These are phyloP conservation scores for Chaenocephalus aceratus DNA, from an alignment of 2,113 vertebrate genomes.

Conservation along the genomic window DNA sequence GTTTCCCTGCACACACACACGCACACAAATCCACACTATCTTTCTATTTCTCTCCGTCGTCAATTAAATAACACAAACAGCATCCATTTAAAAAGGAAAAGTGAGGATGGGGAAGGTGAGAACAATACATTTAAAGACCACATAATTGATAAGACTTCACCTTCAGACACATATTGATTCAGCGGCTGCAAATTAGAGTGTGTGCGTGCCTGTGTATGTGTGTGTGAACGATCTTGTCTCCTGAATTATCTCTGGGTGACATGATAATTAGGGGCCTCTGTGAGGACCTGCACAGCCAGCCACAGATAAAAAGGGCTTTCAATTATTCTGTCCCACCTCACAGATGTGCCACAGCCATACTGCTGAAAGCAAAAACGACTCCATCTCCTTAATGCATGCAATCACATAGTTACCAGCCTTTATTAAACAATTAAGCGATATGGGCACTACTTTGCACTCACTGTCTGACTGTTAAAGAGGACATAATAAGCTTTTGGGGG, in stretches of 20 bases:
- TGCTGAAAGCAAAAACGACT: slow-evolving; percentile 27
- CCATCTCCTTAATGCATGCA: slow-evolving; percentile 18
- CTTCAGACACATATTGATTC: slow-evolving; percentile 58
- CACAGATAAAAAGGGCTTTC: slow-evolving; percentile 66
- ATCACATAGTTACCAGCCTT: slow-evolving; percentile 28
- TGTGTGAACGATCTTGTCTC: slow-evolving; percentile 26
- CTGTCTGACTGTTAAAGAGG: background rate
- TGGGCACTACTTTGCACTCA: slow-evolving; percentile 1
- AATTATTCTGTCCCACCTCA: slow-evolving; percentile 49
- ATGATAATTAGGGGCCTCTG: slow-evolving; percentile 60
- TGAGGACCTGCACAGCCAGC: slow-evolving; percentile 45
- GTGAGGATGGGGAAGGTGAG: background rate
- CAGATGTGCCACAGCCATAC: slow-evolving; percentile 1
- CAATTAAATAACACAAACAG: slow-evolving; percentile 1
- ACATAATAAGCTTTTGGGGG: no score
- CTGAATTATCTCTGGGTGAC: slow-evolving; percentile 62
- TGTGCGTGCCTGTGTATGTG: slow-evolving; percentile 2
- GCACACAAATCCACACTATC: background rate
- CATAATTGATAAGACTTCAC: slow-evolving; percentile 17
- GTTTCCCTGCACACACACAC: slow-evolving; percentile 1
- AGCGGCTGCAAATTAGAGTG: slow-evolving; percentile 10
- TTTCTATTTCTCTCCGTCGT: background rate
- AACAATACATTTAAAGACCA: slow-evolving; percentile 8
- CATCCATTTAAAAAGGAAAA: slow-evolving; percentile 1
- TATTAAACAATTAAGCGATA: slow-evolving; percentile 35